Base-by-base conservation (phyloP, 2,888 invertebrate species). In the Protonemura montana region DNA sequence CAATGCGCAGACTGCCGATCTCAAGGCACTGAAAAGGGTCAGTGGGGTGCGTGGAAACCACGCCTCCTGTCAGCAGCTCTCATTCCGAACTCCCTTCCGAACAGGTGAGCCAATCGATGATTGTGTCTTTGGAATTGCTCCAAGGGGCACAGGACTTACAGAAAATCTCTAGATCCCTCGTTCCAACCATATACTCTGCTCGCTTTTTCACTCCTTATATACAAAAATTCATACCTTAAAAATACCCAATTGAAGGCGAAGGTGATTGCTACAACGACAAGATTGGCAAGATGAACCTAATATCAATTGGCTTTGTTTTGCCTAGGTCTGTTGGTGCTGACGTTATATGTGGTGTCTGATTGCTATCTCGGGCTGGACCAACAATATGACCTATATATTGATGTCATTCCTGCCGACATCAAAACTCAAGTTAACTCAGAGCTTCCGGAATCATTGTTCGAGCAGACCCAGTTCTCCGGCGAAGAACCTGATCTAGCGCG, bases 361-460 rank as follows among this genome's bases (percentile, higher is more conserved):
- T 96, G 96, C 87, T 98, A 98, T 90, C 99, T 88, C 0, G 98
- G 98, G 0, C 92, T 98, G 35, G 99, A 99, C 92, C 98, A 99
- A 90, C 98, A 98, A 90, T 97, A 94, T 89, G 92, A 93, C 88
- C 89, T 95, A 86, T 89, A 90, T 85, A 88, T 93, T 59, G 92
- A 93, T 88, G 90, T 93, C 87, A 90, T 84, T n/a, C 81, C 87
- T 10, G 27, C 28, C 59, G 86, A 82, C 10, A 16, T 83, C n/a
- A 26, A 25, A 10, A n/a, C 85, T 21, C 83, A 85, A 28, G 84
- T 76, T 1, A 82, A 85, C 35, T 81, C 82, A 1, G 81, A 81
- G 81, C 30, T n/a, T 21, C 13, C n/a, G 21, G 81, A 26, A 2
- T 27, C 78, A 10, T 25, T 6, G 26, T 10, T 13, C 35, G 25